Evolutionary conservation across 2,797 vertebrate genomes (phyloP).

Genomic region (Graptemys geographica): DNA sequence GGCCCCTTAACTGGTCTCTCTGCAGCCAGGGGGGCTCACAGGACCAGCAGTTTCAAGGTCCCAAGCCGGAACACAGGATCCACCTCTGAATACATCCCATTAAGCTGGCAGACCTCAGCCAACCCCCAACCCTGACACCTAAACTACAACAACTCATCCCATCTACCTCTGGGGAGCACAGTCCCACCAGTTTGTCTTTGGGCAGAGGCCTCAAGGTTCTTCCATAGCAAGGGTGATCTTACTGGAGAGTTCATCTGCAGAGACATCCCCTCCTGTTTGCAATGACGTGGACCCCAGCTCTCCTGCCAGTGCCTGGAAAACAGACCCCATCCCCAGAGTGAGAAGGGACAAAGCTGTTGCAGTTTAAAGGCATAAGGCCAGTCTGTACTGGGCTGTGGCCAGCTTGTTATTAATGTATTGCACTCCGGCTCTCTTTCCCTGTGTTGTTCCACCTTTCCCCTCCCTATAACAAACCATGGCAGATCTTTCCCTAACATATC

Average conservation of each 20-base stretch:
- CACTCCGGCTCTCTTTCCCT: no score
- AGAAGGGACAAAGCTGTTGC: neutral
- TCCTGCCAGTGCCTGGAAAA: no score
- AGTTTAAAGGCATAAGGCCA: neutral
- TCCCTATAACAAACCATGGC: neutral
- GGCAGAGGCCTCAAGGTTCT: neutral
- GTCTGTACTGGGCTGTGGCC: no score
- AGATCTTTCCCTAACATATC: neutral
- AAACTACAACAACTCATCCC: neutral
- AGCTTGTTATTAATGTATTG: neutral
- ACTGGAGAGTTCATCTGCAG: neutral
- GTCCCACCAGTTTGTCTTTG: neutral
- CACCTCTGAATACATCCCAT: neutral
- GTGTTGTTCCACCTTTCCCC: neutral
- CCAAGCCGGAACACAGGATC: neutral
- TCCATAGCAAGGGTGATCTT: neutral
- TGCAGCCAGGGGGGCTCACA: no score
- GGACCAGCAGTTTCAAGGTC: no score
- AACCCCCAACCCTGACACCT: neutral
- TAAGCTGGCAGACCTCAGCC: no score
- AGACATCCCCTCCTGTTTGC: neutral
- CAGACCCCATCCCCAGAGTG: no score
- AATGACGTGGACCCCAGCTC: neutral
- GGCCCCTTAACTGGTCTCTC: no score
- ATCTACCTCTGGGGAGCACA: neutral